Percentiles rank a stretch among this genome's conserved stretches.
Evolutionary conservation across 2,888 invertebrate genomes (phyloP).

Genomic region (Cactoblastis cactorum): DNA sequence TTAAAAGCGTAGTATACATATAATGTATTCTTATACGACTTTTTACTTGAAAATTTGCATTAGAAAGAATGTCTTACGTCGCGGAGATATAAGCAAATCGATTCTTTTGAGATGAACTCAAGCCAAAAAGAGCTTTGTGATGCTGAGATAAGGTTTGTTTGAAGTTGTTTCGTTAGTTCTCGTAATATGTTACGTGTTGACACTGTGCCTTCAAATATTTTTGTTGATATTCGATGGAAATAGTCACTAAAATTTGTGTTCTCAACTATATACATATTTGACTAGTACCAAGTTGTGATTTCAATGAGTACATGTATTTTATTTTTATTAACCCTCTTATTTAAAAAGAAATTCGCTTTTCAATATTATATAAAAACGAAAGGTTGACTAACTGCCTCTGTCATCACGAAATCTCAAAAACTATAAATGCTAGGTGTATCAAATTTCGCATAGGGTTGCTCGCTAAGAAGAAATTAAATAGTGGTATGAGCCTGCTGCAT

Average conservation of each 20-base stretch:
- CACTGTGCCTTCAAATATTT: conserved; percentile 6
- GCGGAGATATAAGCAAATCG: conserved; percentile 18
- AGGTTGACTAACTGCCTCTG: too few relatives aligned
- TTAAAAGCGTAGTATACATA: conserved; percentile 15
- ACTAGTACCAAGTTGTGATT: not conserved
- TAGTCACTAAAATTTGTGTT: not conserved
- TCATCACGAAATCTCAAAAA: too few relatives aligned
- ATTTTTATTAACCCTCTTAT: too few relatives aligned
- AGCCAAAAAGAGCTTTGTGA: not conserved
- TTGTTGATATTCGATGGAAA: not conserved
- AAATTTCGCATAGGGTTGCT: too few relatives aligned
- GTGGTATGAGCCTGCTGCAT: too few relatives aligned
- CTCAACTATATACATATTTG: not conserved
- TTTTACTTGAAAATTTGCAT: conserved; percentile 34
- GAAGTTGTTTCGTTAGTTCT: not conserved
- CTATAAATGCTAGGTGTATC: too few relatives aligned
- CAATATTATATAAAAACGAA: too few relatives aligned
- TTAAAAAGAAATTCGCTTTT: too few relatives aligned
- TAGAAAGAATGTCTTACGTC: conserved; percentile 22
- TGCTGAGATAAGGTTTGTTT: not conserved
- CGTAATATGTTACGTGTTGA: not conserved
- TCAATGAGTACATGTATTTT: not conserved
- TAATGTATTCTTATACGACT: conserved; percentile 15
- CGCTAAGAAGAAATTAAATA: too few relatives aligned
- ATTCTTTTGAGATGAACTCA: conserved; percentile 7